Conservation (phyloP, 2,888 invertebrate species). For the Watsonalla cultraria region DNA sequence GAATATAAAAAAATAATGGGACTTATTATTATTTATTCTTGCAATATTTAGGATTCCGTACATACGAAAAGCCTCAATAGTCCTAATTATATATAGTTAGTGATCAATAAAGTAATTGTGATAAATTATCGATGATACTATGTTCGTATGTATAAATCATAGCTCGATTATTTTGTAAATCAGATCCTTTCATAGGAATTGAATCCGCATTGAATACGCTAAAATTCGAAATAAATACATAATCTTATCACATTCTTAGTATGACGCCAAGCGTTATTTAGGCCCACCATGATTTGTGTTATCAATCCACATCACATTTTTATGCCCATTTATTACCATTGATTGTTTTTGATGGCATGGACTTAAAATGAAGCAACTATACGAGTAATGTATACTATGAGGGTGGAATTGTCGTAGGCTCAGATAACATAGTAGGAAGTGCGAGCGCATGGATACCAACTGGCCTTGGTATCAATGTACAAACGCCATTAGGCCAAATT, state of each 20-base stretch:
- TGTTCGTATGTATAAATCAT: no score
- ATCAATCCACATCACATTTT: slow-evolving; percentile 22
- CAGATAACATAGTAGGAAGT: slow-evolving; percentile 23
- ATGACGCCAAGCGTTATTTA: slow-evolving; percentile 36
- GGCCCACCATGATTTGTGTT: slow-evolving; percentile 39
- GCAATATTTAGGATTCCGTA: no score
- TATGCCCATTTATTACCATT: slow-evolving; percentile 29
- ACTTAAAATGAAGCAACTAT: slow-evolving; percentile 5
- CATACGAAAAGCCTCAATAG: no score
- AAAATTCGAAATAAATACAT: slow-evolving; percentile 31
- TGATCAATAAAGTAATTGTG: no score
- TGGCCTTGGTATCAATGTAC: slow-evolving; percentile 53
- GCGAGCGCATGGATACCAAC: slow-evolving; percentile 40
- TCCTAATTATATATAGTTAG: no score
- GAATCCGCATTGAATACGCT: no score
- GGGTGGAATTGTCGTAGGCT: slow-evolving; percentile 10
- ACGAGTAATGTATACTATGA: slow-evolving; percentile 19
- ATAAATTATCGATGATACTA: no score
- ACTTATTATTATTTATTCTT: no score
- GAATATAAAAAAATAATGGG: no score
- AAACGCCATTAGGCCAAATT: slow-evolving; percentile 45
- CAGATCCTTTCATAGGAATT: no score
- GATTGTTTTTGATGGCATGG: slow-evolving; percentile 6
- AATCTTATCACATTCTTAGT: slow-evolving; percentile 53
- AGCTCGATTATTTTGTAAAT: no score